Base-by-base conservation (phyloP, 1,140 invertebrate genomes). In the Psix sp. region DNA sequence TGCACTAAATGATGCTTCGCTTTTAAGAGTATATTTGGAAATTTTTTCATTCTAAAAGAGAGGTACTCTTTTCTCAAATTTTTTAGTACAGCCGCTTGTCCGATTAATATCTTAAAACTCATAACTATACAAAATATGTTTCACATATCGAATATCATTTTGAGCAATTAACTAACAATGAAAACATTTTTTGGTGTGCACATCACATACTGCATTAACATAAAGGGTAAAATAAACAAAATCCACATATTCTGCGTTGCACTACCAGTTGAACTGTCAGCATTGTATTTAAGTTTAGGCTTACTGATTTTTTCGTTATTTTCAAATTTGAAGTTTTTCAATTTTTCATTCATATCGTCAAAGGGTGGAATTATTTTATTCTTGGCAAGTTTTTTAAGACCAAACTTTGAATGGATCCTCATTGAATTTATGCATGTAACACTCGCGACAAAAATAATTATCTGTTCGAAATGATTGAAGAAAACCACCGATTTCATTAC, bases 401-500 rank as follows among this genome's bases (percentile, higher is more conserved):
- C 11, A 51, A 13, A 63, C 33, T 26, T 13, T 62, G 5, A 15
- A 2, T 13, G 17, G n/a, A 48, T 29, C 18, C 13, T 36, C 5
- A 29, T 54, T 60, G 10, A 48, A 36, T 14, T 48, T n/a, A 38
- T 18, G 20, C 6, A 73, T 54, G 2, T 46, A 48, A 67, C 77
- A 79, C 21, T 45, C 54, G 2, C 74, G 59, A 65, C 77, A 80
- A 62, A 77, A 77, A 54, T 49, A 75, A 7, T 52, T 57, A 2
- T 46, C 20, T 14, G 36, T 45, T 35, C 52, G 66, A 40, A 80
- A 77, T 60, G 74, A 77, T 72, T 77, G 29, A 0, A 46, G 36
- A 14, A 71, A 77, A 7, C 78, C 75, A 7, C 77, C 77, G 10
- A 80, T 70, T 21, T 67, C 33, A 31, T 78, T 76, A 43, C 54